Evolutionary conservation across 2,113 vertebrate species (phyloP).

Genomic region (Enhydra lutris): DNA sequence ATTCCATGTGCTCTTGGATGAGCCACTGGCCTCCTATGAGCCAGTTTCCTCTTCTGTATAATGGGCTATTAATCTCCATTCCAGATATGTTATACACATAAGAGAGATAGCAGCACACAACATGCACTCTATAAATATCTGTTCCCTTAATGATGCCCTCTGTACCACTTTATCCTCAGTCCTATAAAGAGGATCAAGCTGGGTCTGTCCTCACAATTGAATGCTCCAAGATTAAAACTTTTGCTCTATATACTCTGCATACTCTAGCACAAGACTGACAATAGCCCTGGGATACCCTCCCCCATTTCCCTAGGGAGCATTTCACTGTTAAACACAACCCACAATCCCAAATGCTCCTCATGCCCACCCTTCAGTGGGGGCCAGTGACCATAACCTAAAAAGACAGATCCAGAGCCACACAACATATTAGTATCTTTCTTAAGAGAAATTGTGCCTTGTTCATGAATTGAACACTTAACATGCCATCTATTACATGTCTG

Average conservation of each 20-base stretch:
- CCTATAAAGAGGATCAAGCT: neutral
- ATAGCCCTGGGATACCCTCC: rapidly evolving
- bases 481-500: neutral
- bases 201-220: neutral
- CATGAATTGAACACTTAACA: neutral
- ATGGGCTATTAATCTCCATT: neutral
- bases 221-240: neutral
- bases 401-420: neutral
- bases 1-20: neutral
- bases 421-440: neutral
- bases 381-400: neutral
- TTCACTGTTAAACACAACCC: neutral
- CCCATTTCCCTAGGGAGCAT: neutral
- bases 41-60: neutral
- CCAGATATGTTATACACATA: neutral
- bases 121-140: neutral
- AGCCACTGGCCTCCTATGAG: neutral
- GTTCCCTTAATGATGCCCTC: neutral
- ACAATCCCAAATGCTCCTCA: neutral
- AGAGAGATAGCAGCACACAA: neutral
- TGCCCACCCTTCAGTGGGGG: neutral
- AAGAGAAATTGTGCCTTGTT: neutral
- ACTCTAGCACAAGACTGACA: neutral
- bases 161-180: neutral
- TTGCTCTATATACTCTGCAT: neutral